Evolutionary conservation across 1,140 invertebrate genomes (phyloP), one percentile per base, ranked within the genome.

Genomic region (Oedothorax gibbosus): DNA sequence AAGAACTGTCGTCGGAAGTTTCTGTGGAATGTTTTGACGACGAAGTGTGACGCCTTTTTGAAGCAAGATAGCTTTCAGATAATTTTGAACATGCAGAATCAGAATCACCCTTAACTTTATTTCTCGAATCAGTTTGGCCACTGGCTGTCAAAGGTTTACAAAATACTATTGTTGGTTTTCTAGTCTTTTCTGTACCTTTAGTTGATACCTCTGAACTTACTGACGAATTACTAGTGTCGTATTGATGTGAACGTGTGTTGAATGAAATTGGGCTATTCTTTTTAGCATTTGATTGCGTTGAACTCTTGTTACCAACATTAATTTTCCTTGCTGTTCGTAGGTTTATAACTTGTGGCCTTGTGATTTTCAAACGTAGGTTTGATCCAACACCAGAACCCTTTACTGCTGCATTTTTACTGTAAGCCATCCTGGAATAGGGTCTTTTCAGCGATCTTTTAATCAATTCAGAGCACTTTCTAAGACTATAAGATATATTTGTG

Each of bases 191-290:
- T 15, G 12, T 62, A 62, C 57, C 57, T 75, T 75, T 57, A 35
- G 10, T 57, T 10, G 54, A 2, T 35, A 57, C 21, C 49, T 75
- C 54, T 20, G 72, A 7, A 75, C 54, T 18, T 53, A 6, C 14
- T 11, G 50, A 71, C 7, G 15, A 11, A 6, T 68, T 68, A 35
- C 14, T 51, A 21, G 69, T n/a, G 1, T 6, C 14, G 50, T 21
- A 75, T 21, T 57, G 54, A 35, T 57, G 72, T 20, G 72, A 75
- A 56, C 72, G 21, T 57, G 72, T 75, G 12, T 75, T 75, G 18
- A 75, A 21, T 12, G 72, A 75, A 57, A 75, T 75, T 35, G 72
- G 54, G 54, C 72, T 57, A 15, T 57, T n/a, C 12, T 57, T 75
- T 75, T 15, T 50, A 51, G n/a, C 8, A n/a, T 71, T 71, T 8